A percentile compares a stretch with the other conserved stretches of the same genome.
These are phyloP conservation scores for Diorhabda carinulata DNA, from an alignment of 1,140 invertebrate genomes.

Conservation along the genomic window DNA sequence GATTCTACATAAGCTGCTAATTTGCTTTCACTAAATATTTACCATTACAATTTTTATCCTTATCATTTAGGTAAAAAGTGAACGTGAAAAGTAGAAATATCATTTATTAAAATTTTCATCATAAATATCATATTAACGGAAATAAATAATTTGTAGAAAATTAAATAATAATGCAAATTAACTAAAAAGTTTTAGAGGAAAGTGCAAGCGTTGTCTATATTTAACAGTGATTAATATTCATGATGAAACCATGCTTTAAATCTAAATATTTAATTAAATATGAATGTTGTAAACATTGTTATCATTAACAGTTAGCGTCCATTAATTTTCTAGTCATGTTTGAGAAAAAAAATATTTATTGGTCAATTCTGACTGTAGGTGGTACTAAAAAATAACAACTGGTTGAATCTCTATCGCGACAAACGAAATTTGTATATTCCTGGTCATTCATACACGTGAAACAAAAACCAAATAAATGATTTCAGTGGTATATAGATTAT, in stretches of 20 bases:
- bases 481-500: slow-evolving; percentile 10
- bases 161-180: too few species aligned
- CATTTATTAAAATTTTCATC: too few species aligned
- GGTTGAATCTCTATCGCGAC: background rate
- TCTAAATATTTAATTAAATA: slow-evolving; percentile 16
- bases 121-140: too few species aligned
- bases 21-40: too few species aligned
- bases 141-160: too few species aligned
- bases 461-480: slow-evolving; percentile 13
- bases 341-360: slow-evolving; percentile 4
- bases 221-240: slow-evolving; percentile 1
- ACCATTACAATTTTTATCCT: too few species aligned
- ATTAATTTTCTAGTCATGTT: slow-evolving; percentile 3
- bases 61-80: too few species aligned
- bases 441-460: background rate
- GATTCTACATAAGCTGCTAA: too few species aligned
- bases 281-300: slow-evolving; percentile 8
- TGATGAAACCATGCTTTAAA: background rate
- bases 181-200: too few species aligned
- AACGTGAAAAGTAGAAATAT: too few species aligned
- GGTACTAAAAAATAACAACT: background rate
- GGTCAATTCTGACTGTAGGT: background rate
- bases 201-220: too few species aligned
- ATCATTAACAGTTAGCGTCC: background rate
- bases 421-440: background rate